Percentiles rank a stretch among this genome's conserved stretches.
phyloP scores from a whole-genome alignment of 1,140 invertebrate genomes.

The Acromyrmex echinatior region DNA sequence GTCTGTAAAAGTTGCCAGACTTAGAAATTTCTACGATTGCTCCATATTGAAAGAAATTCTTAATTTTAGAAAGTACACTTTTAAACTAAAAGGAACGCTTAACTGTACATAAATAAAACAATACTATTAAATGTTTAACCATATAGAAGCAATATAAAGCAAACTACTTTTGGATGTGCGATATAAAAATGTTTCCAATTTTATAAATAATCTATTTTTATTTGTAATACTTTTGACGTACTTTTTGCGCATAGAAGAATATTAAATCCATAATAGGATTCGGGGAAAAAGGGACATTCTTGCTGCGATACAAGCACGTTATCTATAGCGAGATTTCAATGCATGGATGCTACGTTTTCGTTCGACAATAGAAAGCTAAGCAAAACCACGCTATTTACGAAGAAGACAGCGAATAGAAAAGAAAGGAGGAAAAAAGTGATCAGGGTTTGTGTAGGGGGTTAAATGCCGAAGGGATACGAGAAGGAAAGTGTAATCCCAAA shows the following conservation, averaged over 20 bases:
- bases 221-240: background rate
- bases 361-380: constrained; percentile 17
- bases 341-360: constrained; percentile 37
- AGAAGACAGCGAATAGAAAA: constrained; percentile 37
- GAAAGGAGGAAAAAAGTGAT: constrained; percentile 52
- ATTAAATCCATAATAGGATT: background rate
- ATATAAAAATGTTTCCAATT: background rate
- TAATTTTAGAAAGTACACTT: constrained; percentile 13
- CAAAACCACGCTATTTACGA: constrained; percentile 4
- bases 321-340: constrained; percentile 38
- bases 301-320: too few relatives aligned
- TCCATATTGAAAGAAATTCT: constrained; percentile 49
- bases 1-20: constrained; percentile 71
- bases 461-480: constrained; percentile 75
- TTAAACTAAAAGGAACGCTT: background rate
- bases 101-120: background rate
- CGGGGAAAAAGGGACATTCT: background rate
- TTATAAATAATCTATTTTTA: background rate
- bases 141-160: background rate
- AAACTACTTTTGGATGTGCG: background rate
- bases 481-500: constrained; percentile 83
- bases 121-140: background rate
- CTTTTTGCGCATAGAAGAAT: background rate
- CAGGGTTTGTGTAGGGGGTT: constrained; percentile 70
- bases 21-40: constrained; percentile 66